phyloP scores from a whole-genome alignment of 2,113 vertebrate species.

The Pluvialis apricaria region DNA sequence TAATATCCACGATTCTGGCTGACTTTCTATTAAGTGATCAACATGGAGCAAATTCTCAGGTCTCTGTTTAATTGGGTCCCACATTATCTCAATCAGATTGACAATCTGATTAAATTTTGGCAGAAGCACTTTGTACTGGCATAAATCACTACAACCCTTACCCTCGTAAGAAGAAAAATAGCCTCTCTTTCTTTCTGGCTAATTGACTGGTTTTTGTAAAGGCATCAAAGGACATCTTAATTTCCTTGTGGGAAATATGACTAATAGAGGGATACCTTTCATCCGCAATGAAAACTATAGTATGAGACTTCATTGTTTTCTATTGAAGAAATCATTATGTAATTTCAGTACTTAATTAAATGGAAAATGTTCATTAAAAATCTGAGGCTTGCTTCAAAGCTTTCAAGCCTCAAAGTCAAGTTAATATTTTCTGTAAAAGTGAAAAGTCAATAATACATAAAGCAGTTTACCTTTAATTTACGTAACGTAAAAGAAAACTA shows the following conservation, averaged over 20 bases:
- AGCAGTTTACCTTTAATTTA: not conserved
- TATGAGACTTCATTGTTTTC: not conserved
- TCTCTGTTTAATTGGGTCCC: not conserved
- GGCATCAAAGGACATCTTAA: slow-evolving; percentile 2
- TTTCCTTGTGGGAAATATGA: not conserved
- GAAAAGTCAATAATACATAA: not conserved
- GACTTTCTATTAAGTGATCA: not conserved
- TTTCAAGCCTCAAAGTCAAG: slow-evolving; percentile 8
- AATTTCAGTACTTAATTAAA: not conserved
- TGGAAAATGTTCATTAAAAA: slow-evolving; percentile 11
- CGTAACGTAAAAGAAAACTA: not conserved
- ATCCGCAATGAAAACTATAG: not conserved
- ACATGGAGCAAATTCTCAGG: not conserved
- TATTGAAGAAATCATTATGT: not conserved
- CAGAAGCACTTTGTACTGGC: not conserved
- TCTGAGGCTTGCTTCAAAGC: not conserved
- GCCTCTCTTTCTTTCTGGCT: not conserved
- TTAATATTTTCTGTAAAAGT: slow-evolving; percentile 3
- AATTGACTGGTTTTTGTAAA: not conserved
- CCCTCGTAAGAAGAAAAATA: not conserved
- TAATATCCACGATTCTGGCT: not conserved
- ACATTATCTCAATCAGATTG: not conserved
- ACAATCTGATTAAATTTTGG: not conserved
- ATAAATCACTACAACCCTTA: not conserved
- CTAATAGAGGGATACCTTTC: not conserved